Conservation (phyloP, 1,140 invertebrate species). For the Zaprionus taronus region DNA sequence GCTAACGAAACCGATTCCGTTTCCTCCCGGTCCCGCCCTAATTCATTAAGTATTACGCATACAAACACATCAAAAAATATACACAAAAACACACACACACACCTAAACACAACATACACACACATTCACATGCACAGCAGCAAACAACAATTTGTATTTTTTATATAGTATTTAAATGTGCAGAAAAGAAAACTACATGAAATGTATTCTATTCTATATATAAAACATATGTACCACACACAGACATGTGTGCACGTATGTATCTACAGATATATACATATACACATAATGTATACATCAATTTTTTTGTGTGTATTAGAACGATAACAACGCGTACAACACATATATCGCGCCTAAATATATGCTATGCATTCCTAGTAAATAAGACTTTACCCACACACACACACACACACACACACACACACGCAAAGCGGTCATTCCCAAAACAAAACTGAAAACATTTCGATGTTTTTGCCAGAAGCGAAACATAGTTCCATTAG, state of each 20-base stretch:
- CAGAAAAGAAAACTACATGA: constrained; percentile 49
- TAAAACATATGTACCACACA: constrained; percentile 27
- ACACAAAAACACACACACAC: constrained; percentile 7
- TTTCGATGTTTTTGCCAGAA: constrained; percentile 6
- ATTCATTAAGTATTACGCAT: constrained; percentile 49
- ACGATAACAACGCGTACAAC: constrained; percentile 18
- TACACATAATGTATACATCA: constrained; percentile 20
- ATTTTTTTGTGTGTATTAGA: constrained; percentile 42
- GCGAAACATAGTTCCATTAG: constrained; percentile 15
- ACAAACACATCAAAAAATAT: constrained; percentile 13
- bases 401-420: constrained; percentile 32
- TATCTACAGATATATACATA: constrained; percentile 30
- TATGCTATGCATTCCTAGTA: constrained; percentile 70
- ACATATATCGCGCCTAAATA: constrained; percentile 34
- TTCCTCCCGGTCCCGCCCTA: constrained; percentile 39
- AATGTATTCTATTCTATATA: constrained; percentile 69
- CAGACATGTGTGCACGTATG: constrained; percentile 33
- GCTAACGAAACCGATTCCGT: constrained; percentile 12
- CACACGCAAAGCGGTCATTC: constrained; percentile 57
- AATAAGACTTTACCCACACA: constrained; percentile 44
- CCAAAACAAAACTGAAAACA: constrained; percentile 40
- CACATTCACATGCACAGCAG: constrained; percentile 43
- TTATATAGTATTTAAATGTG: constrained; percentile 73
- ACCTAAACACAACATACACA: constrained; percentile 6
- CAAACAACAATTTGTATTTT: constrained; percentile 72